These are phyloP conservation scores for Halisarca cf. caerulea DNA, from an alignment of 37 sponge, comb jelly and placozoan genomes.

Conservation along the genomic window DNA sequence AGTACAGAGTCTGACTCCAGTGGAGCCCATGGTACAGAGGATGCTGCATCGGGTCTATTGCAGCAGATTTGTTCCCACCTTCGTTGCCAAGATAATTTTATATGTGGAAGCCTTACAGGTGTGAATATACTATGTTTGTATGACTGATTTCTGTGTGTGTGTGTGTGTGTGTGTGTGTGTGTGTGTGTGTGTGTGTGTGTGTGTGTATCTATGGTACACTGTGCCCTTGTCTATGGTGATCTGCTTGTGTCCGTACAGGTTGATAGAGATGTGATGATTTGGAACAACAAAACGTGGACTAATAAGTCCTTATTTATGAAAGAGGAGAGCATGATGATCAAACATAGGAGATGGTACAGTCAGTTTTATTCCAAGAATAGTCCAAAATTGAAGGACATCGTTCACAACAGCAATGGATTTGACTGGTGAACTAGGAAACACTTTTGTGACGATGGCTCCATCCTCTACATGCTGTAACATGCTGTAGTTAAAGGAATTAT, in stretches of 20 bases:
- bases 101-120: constrained; percentile 36
- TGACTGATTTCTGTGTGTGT: background rate
- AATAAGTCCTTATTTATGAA: constrained; percentile 50
- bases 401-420: background rate
- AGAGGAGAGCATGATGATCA: constrained; percentile 46
- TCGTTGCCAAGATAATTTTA: constrained; percentile 21
- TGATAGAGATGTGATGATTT: constrained; percentile 59
- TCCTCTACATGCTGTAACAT: too few relatives aligned
- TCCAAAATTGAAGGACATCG: background rate
- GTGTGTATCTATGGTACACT: too few relatives aligned
- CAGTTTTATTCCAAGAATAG: constrained; percentile 71
- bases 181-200: background rate
- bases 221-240: too few relatives aligned
- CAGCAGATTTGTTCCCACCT: constrained; percentile 44
- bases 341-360: constrained; percentile 51
- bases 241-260: constrained; percentile 16
- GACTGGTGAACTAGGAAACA: constrained; percentile 38
- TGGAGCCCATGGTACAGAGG: constrained; percentile 56
- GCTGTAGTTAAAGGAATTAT: too few relatives aligned
- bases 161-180: constrained; percentile 1
- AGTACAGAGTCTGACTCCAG: constrained; percentile 52
- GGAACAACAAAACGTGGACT: constrained; percentile 55
- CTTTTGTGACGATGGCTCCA: too few relatives aligned
- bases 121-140: background rate
- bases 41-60: constrained; percentile 41